Percentiles rank a stretch among this genome's conserved stretches.
phyloP scores from a whole-genome alignment of 2,113 vertebrate species.

The Nycticryphes semicollaris region DNA sequence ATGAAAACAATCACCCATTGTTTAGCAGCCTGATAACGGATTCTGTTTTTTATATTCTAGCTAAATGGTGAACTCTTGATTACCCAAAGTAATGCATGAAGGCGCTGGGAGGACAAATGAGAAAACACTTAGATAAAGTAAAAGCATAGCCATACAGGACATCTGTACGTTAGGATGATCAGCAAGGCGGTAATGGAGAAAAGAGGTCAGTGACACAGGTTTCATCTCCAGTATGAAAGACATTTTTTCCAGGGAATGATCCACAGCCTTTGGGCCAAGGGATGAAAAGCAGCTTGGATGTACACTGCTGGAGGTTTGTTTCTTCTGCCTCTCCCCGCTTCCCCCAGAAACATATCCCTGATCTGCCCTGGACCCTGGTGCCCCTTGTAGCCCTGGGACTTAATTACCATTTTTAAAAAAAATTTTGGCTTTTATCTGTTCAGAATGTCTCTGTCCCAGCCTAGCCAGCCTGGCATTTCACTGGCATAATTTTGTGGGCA shows the following conservation, averaged over 20 bases:
- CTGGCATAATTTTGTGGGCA: neutral
- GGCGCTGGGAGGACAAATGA: neutral
- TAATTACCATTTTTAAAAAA: neutral
- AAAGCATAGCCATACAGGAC: neutral
- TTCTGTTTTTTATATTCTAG: neutral
- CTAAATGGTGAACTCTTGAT: neutral
- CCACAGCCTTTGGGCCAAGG: neutral
- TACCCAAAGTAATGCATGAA: neutral
- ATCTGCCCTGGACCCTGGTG: accelerated
- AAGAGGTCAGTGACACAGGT: slow-evolving; percentile 1
- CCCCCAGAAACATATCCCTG: neutral
- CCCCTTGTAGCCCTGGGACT: neutral
- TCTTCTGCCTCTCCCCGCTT: neutral
- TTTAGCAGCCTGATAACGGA: neutral
- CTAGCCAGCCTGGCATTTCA: neutral
- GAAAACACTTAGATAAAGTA: neutral
- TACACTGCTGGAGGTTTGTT: neutral
- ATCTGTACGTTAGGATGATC: neutral
- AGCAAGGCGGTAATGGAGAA: neutral
- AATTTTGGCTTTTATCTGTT: neutral
- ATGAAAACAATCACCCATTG: neutral
- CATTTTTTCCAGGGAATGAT: neutral
- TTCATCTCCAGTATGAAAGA: neutral
- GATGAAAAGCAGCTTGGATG: neutral
- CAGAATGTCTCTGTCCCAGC: neutral